A percentile compares a stretch with the other conserved stretches of the same genome.
These are phyloP conservation scores for Cryptosula pallasiana DNA, from an alignment of 2,888 invertebrate species.

Conservation along the genomic window DNA sequence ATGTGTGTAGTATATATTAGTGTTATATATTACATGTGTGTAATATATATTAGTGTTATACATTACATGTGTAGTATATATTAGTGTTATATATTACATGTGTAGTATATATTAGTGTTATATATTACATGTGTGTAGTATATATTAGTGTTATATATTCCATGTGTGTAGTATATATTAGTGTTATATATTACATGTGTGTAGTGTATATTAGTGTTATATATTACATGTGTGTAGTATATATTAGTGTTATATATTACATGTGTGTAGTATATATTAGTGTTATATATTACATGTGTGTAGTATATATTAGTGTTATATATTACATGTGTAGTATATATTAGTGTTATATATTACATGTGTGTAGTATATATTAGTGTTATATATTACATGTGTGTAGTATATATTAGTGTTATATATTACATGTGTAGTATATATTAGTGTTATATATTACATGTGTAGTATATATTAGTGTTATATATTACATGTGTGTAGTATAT, in stretches of 20 bases:
- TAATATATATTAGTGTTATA: background rate
- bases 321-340: background rate
- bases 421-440: background rate
- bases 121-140: background rate
- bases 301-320: background rate
- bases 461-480: background rate
- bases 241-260: background rate
- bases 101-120: background rate
- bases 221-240: background rate
- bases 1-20: too few species aligned
- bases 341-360: background rate
- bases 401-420: background rate
- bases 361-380: background rate
- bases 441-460: background rate
- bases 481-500: background rate
- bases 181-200: background rate
- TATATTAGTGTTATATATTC: background rate
- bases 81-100: background rate
- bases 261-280: background rate
- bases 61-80: background rate
- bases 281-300: background rate
- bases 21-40: background rate
- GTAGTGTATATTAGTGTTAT: background rate
- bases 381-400: background rate
- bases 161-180: background rate